These are phyloP conservation scores for Drosophila pachea DNA, from an alignment of 1,140 invertebrate genomes.

Conservation along the genomic window DNA sequence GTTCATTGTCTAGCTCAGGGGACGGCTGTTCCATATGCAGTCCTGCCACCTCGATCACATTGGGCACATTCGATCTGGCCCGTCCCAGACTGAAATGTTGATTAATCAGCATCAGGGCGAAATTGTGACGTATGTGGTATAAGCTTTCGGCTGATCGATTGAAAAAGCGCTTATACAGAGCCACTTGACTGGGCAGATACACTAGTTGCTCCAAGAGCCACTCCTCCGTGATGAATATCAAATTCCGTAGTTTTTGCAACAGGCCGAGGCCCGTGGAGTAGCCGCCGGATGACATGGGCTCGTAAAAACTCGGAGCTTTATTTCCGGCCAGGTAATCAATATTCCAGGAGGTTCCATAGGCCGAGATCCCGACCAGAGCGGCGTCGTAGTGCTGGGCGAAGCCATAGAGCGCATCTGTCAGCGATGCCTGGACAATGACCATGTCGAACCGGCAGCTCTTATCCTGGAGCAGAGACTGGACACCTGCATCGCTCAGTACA, in stretches of 20 bases:
- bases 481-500: constrained; percentile 39
- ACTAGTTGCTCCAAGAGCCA: constrained; percentile 38
- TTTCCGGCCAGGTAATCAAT: constrained; percentile 63
- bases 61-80: constrained; percentile 68
- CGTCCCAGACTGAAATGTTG: constrained; percentile 68
- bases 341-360: constrained; percentile 59
- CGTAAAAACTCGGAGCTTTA: constrained; percentile 67
- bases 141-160: constrained; percentile 30
- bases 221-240: constrained; percentile 58
- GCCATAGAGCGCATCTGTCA: constrained; percentile 63
- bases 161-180: constrained; percentile 66
- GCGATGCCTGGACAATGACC: constrained; percentile 57
- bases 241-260: constrained; percentile 76
- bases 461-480: constrained; percentile 53
- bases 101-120: constrained; percentile 67
- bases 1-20: constrained; percentile 52
- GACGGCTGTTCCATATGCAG: constrained; percentile 80
- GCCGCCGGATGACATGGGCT: constrained; percentile 62
- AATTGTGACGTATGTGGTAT: constrained; percentile 45
- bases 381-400: constrained; percentile 64
- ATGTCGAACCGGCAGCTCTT: constrained; percentile 51
- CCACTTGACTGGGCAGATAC: constrained; percentile 61
- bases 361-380: constrained; percentile 55
- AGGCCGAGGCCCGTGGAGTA: constrained; percentile 72
- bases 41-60: constrained; percentile 80